These are phyloP conservation scores for Drosophila tani DNA, from an alignment of 1,140 invertebrate species.

Conservation along the genomic window DNA sequence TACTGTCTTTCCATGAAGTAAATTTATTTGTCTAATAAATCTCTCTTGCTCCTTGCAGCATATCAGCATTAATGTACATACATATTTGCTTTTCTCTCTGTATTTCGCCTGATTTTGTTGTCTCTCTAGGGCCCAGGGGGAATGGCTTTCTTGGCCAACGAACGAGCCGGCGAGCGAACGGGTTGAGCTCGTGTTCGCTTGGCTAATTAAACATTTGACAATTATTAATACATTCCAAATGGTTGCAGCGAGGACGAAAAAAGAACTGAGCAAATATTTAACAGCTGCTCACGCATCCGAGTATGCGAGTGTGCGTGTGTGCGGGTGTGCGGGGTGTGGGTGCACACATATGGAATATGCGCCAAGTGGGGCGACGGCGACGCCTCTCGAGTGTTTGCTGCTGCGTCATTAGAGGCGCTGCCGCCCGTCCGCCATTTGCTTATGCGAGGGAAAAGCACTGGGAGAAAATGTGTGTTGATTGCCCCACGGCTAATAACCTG, in stretches of 20 bases:
- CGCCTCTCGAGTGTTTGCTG: constrained; percentile 75
- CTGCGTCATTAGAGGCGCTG: constrained; percentile 75
- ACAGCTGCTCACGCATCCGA: constrained; percentile 35
- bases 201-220: constrained; percentile 78
- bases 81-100: background rate
- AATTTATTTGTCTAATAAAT: too few species aligned
- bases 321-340: background rate
- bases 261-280: constrained; percentile 63
- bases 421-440: constrained; percentile 60
- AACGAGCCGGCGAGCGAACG: constrained; percentile 13
- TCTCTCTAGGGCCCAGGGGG: background rate
- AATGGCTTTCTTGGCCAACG: constrained; percentile 22
- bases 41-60: too few species aligned
- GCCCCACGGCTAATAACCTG: background rate
- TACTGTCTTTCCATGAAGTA: too few species aligned
- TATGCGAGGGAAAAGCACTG: constrained; percentile 27
- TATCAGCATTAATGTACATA: too few species aligned
- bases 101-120: background rate
- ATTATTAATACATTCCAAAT: constrained; percentile 72
- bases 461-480: constrained; percentile 1
- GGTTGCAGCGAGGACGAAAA: constrained; percentile 35
- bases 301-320: background rate
- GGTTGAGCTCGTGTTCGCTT: constrained; percentile 48
- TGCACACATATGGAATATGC: constrained; percentile 3
- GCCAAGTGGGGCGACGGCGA: constrained; percentile 64